These are phyloP conservation scores for Cryptotis parvus DNA, from an alignment of 2,113 vertebrate genomes.

Conservation along the genomic window DNA sequence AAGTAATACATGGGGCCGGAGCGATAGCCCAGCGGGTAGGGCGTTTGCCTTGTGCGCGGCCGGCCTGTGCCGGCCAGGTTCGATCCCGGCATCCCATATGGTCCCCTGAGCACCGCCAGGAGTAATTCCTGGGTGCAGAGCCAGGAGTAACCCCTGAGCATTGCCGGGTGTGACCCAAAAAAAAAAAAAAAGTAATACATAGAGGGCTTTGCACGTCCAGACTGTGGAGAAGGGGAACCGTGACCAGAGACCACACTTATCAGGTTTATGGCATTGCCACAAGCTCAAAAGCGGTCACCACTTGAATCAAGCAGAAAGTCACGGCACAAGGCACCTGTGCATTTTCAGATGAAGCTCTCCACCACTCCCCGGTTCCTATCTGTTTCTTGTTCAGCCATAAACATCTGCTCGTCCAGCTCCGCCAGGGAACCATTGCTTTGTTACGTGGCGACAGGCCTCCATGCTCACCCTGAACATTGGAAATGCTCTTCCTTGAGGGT, in stretches of 20 bases:
- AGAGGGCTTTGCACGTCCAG: slow-evolving; percentile 40
- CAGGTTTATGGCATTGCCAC: background rate
- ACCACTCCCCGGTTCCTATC: background rate
- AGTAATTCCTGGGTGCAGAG: too few relatives aligned
- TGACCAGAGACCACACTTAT: background rate
- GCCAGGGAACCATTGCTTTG: rapidly evolving
- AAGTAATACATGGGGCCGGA: too few relatives aligned
- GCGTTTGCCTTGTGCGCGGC: too few relatives aligned
- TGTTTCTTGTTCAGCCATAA: background rate
- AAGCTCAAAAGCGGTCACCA: background rate
- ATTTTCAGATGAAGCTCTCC: background rate
- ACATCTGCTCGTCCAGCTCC: background rate
- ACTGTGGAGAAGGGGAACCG: background rate
- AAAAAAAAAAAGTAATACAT: too few relatives aligned
- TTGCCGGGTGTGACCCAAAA: too few relatives aligned
- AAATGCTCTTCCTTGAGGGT: background rate
- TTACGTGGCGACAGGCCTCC: background rate
- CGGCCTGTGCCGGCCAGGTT: too few relatives aligned
- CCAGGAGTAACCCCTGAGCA: too few relatives aligned
- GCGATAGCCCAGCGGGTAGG: too few relatives aligned
- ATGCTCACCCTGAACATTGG: background rate
- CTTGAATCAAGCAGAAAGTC: background rate
- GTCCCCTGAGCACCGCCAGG: too few relatives aligned
- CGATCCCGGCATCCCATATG: too few relatives aligned
- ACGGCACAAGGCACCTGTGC: rapidly evolving